Base-by-base conservation (phyloP, 2,113 vertebrate genomes). In the Corynorhinus townsendii region DNA sequence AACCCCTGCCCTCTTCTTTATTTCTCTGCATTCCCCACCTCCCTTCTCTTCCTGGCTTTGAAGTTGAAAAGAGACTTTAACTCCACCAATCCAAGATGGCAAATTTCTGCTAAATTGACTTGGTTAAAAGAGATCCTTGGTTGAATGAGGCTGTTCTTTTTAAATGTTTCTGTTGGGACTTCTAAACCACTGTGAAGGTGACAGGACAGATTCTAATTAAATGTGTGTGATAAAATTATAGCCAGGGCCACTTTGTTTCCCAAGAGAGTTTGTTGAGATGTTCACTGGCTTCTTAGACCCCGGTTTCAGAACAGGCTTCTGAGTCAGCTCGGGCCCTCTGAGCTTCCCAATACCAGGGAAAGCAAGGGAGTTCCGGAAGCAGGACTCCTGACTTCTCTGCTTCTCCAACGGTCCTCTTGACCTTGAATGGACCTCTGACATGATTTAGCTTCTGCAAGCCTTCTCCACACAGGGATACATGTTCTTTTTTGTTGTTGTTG, bases 81-180 rank as follows among this genome's bases (percentile, higher is more conserved):
- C 94, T 73, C 94, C 71, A 84, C 71, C 40, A 1, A 75, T 75
- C 88, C 93, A 96, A 95, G 85, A 93, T 56, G 47, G 94, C 94
- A 91, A 75, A 96, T 96, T 86, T 92, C 96, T 97, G 96, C 93
- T 88, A 89, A 96, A 95, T 95, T 97, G 92, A 80, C 94, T 89
- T 87, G 82, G 95, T 90, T 91, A 77, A 95, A 94, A 96, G 83
- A 94, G 43, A 96, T 86, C 76, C 89, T 91, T 95, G 86, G 94
- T 94, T 88, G 82, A 87, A 93, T 95, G 90, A 4, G 4, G 54
- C 93, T 91, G 22, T 95, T 93, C 66, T 95, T 94, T 90, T 84
- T 69, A 75, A 96, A 89, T 92, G 86, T 96, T 95, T 89, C 94
- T 97, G 8, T 52, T 83, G 95, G 96, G 94, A 95, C 64, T 94